A percentile compares a stretch with the other conserved stretches of the same genome.
Conservation (phyloP, 2,888 invertebrate genomes). For the Hypselothyrea guttata region DNA sequence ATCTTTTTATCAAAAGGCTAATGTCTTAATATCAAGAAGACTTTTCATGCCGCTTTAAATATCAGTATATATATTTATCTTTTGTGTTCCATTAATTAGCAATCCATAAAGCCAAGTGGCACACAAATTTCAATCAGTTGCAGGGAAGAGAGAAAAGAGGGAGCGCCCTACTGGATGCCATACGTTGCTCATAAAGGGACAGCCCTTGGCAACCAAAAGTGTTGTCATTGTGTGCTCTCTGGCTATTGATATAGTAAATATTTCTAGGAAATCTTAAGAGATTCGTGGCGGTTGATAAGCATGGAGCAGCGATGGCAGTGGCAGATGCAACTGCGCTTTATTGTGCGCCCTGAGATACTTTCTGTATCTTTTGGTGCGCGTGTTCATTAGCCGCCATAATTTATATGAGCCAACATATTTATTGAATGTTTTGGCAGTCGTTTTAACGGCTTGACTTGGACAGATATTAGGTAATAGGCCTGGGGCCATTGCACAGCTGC, state of each 20-base stretch:
- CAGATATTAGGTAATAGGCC: constrained; percentile 54
- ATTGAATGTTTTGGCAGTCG: constrained; percentile 77
- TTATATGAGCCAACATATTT: constrained; percentile 77
- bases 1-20: constrained; percentile 8
- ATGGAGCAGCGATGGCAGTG: constrained; percentile 46
- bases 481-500: constrained; percentile 45
- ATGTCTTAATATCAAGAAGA: constrained; percentile 21
- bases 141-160: constrained; percentile 8
- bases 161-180: too few relatives aligned
- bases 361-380: constrained; percentile 44
- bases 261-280: constrained; percentile 72
- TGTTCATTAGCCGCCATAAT: constrained; percentile 76
- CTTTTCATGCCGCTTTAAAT: constrained; percentile 10
- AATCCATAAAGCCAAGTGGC: constrained; percentile 72
- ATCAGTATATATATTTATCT: constrained; percentile 11
- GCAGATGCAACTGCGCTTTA: constrained; percentile 65
- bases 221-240: constrained; percentile 56
- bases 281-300: constrained; percentile 72
- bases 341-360: constrained; percentile 43
- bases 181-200: not conserved
- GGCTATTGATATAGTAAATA: constrained; percentile 73
- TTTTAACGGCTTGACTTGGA: constrained; percentile 54
- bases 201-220: constrained; percentile 32
- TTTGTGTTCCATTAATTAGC: constrained; percentile 58
- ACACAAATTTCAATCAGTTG: constrained; percentile 69